These are phyloP conservation scores for Drosophila incognita DNA, from an alignment of 2,888 invertebrate genomes.

Conservation along the genomic window DNA sequence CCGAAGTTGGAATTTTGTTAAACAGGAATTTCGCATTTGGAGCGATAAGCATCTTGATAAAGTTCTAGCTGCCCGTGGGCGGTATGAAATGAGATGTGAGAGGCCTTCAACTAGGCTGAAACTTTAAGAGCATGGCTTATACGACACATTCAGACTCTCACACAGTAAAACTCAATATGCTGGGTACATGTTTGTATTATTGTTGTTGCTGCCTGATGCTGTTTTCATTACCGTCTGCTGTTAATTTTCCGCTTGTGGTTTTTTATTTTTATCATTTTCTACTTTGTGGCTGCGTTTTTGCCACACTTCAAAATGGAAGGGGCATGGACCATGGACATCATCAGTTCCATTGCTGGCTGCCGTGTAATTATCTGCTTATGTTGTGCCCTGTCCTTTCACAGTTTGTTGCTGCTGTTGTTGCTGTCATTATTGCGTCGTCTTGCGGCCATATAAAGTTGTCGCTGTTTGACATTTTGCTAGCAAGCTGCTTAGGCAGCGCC, in stretches of 20 bases:
- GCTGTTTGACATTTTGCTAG: conserved; percentile 68
- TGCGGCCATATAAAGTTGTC: conserved; percentile 64
- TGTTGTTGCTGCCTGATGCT: conserved; percentile 19
- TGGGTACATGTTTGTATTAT: conserved; percentile 26
- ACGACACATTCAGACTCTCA: neutral
- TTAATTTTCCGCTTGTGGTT: conserved; percentile 85
- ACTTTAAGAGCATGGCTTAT: conserved; percentile 29
- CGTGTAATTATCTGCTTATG: conserved; percentile 79
- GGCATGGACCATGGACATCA: conserved; percentile 31
- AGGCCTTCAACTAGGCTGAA: conserved; percentile 28
- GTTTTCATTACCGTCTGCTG: conserved; percentile 39
- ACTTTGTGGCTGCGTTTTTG: conserved; percentile 69
- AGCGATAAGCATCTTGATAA: conserved; percentile 81
- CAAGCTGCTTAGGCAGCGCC: conserved; percentile 74
- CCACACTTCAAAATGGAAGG: conserved; percentile 19
- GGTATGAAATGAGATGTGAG: conserved; percentile 3
- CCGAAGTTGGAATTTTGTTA: conserved; percentile 62
- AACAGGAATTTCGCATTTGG: conserved; percentile 82
- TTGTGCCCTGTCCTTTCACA: conserved; percentile 44
- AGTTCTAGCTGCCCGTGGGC: conserved; percentile 57
- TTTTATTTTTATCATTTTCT: conserved; percentile 84
- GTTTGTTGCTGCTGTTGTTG: conserved; percentile 16
- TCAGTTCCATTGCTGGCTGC: conserved; percentile 39
- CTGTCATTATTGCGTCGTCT: conserved; percentile 60
- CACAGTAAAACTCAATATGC: conserved; percentile 1